Evolutionary conservation across 2,888 invertebrate genomes (phyloP), one percentile per base, ranked within the genome.

Genomic region (Cheilosia vulpina): DNA sequence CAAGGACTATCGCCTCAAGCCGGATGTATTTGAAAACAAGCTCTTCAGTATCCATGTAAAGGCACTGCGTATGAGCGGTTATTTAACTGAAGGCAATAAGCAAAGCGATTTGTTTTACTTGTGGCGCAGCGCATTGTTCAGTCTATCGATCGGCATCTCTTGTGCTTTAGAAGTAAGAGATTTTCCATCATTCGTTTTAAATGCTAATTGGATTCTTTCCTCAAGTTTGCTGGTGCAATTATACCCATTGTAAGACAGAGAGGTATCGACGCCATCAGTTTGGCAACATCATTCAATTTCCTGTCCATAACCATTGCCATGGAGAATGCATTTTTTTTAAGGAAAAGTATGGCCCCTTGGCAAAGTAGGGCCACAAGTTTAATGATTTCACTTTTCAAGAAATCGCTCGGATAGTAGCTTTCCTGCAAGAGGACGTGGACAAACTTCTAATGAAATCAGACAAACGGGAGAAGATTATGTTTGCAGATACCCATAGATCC

Each of bases 251-350:
- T 38, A 9, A 55, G 55, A 31, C 21, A 77, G 3, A 52, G 34
- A 34, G 2, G 68, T 3, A 77, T 88, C 62, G 88, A 87, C 1
- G 89, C 90, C 19, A 88, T 88, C 4, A 89, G 88, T 21, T 89
- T 88, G 69, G 90, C 90, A 9, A 89, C 90, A 9, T 88, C 89
- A 0, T 87, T 90, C 0, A 88, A 89, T 47, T 90, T 73, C 43
- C 83, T 90, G 4, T 83, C 90, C 1, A 88, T 89, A 0, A 89
- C 91, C 0, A 88, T 90, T 21, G 88, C 89, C 34, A 88, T 88
- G 0, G 38, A 88, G 1, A 91, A 89, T 75, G 90, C 89, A 7
- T 88, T 87, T 50, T 66, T 89, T 57, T 88, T 89, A 52, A 69
- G 90, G 11, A 81, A 80, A 55, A 88, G 90, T 90, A 81, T 88